phyloP scores from a whole-genome alignment of 2,113 vertebrate species.

The Chaetorhynchus papuensis region DNA sequence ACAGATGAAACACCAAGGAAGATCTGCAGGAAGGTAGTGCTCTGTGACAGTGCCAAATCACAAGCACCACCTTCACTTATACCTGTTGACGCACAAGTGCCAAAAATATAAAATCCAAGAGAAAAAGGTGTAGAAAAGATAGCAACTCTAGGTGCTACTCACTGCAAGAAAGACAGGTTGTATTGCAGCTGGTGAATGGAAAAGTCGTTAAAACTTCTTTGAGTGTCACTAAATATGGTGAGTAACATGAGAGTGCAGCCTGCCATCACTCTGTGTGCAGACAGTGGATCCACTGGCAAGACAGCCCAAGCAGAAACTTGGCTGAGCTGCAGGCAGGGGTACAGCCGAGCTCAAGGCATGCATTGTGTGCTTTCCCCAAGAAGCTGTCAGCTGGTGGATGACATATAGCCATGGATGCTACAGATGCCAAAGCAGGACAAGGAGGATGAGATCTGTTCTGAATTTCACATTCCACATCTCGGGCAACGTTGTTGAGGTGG shows the following conservation, averaged over 20 bases:
- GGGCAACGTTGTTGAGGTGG: neutral
- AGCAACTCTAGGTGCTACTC: neutral
- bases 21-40: neutral
- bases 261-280: neutral
- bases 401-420: neutral
- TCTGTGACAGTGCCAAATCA: neutral
- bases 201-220: constrained; percentile 43
- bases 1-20: neutral
- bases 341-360: neutral
- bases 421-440: neutral
- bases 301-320: neutral
- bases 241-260: constrained; percentile 19
- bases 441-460: neutral
- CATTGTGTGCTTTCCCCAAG: neutral
- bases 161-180: neutral
- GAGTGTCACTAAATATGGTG: neutral
- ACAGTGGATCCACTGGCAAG: neutral
- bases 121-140: neutral
- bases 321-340: neutral
- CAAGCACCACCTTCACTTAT: neutral
- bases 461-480: neutral
- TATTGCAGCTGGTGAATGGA: constrained; percentile 8
- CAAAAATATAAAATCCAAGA: constrained; percentile 12
- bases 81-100: neutral
- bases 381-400: neutral